A percentile compares a stretch with the other conserved stretches of the same genome.
phyloP scores from a whole-genome alignment of 2,113 vertebrate genomes.

The Dolichotis patagonum region DNA sequence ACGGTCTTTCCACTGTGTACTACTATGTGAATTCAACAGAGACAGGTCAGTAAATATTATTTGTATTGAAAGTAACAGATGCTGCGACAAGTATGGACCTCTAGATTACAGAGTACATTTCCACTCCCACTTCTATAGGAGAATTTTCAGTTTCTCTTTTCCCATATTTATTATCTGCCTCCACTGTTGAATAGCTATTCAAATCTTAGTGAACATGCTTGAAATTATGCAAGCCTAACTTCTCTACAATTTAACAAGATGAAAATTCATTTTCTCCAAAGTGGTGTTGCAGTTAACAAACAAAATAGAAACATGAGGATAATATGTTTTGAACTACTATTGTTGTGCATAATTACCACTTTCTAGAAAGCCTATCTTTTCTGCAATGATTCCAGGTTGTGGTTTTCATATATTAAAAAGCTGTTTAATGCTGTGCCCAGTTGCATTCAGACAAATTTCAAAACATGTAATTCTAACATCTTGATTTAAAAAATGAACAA shows the following conservation, averaged over 20 bases:
- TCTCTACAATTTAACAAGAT: background rate
- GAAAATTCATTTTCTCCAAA: slow-evolving; percentile 61
- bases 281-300: slow-evolving; percentile 15
- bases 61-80: background rate
- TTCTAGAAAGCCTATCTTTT: background rate
- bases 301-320: slow-evolving; percentile 19
- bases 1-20: background rate
- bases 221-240: background rate
- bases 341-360: slow-evolving; percentile 39
- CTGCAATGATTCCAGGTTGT: slow-evolving; percentile 31
- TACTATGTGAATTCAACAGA: background rate
- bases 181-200: background rate
- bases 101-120: background rate
- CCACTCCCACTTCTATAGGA: background rate
- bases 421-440: slow-evolving; percentile 57
- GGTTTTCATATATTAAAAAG: slow-evolving; percentile 63
- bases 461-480: slow-evolving; percentile 59
- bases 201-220: background rate
- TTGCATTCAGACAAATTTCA: slow-evolving; percentile 68
- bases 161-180: background rate
- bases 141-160: slow-evolving; percentile 5
- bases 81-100: background rate
- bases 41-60: background rate
- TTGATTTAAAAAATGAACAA: slow-evolving; percentile 67
- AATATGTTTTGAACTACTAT: background rate